Evolutionary conservation across 2,797 vertebrate genomes (phyloP).

Genomic region (Lepilemur ruficaudatus): DNA sequence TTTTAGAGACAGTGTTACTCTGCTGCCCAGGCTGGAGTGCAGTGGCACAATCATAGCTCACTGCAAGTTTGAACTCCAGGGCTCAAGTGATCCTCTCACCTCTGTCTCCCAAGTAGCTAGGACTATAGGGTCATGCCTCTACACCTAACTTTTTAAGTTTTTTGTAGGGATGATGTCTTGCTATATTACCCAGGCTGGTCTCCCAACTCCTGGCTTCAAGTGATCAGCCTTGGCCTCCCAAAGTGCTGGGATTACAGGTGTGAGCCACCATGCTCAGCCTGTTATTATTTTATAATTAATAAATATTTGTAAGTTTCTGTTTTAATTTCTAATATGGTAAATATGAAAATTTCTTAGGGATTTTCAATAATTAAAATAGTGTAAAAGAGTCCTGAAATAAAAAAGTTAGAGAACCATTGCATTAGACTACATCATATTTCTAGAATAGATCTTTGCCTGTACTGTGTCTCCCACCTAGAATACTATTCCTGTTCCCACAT

Average conservation of each 20-base stretch:
- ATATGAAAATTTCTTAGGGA: not conserved
- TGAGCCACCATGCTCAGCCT: not conserved
- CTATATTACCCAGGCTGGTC: not conserved
- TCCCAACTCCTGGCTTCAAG: not conserved
- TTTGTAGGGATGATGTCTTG: not conserved
- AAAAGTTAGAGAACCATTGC: not conserved
- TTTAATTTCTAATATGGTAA: not conserved
- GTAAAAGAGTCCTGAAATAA: not conserved
- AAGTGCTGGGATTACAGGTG: not conserved
- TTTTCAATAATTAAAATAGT: conserved; percentile 18
- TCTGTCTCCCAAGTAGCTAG: not conserved
- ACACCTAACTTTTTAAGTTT: not conserved
- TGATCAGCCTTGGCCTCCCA: not conserved
- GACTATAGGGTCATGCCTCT: not conserved
- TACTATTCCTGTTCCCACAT: not conserved
- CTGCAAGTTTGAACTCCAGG: not conserved
- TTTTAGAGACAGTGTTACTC: not conserved
- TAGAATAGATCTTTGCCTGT: not conserved
- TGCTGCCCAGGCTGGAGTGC: not conserved
- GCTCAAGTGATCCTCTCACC: not conserved
- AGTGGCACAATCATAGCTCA: not conserved
- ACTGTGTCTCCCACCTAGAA: not conserved
- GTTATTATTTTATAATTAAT: not conserved
- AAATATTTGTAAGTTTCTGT: not conserved
- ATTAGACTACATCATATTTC: not conserved